Conservation (phyloP, 2,888 invertebrate genomes). For the Lycocerus yunnanus region DNA sequence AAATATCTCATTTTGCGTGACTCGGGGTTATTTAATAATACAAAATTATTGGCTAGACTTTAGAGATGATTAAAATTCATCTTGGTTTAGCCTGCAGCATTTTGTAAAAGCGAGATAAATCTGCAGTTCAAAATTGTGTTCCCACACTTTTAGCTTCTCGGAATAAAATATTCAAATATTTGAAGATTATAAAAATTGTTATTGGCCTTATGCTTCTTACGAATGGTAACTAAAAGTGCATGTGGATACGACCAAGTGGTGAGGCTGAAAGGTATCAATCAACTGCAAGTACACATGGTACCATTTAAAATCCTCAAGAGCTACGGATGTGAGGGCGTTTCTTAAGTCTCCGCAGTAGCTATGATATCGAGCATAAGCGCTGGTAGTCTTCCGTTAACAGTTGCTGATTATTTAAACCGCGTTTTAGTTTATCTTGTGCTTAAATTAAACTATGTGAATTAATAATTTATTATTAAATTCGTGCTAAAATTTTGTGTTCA, state of each 20-base stretch:
- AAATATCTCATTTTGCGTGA: constrained; percentile 19
- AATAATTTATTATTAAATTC: background rate
- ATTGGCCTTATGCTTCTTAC: background rate
- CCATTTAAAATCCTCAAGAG: background rate
- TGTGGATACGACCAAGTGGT: background rate
- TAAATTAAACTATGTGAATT: background rate
- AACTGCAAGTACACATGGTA: background rate
- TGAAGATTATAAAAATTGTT: constrained; percentile 4
- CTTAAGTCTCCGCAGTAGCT: background rate
- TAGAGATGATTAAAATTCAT: constrained; percentile 30
- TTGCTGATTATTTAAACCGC: background rate
- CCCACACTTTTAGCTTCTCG: constrained; percentile 18
- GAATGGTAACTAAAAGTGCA: background rate
- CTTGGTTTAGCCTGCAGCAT: constrained; percentile 14
- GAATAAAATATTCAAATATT: constrained; percentile 14
- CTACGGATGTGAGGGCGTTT: constrained; percentile 2
- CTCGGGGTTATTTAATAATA: constrained; percentile 23
- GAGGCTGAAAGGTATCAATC: background rate
- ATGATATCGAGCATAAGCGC: background rate
- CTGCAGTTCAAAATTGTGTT: constrained; percentile 18
- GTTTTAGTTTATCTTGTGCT: background rate
- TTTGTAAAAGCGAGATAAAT: constrained; percentile 20
- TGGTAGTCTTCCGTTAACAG: background rate
- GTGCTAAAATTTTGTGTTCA: background rate
- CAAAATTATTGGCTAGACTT: constrained; percentile 27